Evolutionary conservation across 2,113 vertebrate species (phyloP).

Genomic region (Oophaga pumilio): DNA sequence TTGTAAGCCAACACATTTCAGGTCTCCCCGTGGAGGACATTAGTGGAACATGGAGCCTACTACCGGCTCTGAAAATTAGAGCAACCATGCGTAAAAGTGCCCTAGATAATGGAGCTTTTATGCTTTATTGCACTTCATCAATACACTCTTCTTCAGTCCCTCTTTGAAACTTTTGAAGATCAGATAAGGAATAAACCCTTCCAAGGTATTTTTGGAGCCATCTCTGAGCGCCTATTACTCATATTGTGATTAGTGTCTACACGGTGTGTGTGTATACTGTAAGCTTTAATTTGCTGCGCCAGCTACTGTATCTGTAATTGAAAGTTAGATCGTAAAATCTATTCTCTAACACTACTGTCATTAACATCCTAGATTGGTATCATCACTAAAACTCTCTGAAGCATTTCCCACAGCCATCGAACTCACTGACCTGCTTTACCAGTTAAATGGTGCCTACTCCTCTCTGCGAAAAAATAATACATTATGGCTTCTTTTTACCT

Average conservation of each 20-base stretch:
- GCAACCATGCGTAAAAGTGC: constrained; percentile 11
- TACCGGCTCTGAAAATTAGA: background rate
- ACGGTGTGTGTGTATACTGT: constrained; percentile 51
- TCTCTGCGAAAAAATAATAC: constrained; percentile 37
- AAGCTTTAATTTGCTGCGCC: constrained; percentile 56
- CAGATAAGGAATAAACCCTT: background rate
- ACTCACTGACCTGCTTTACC: constrained; percentile 55
- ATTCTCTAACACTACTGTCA: constrained; percentile 55
- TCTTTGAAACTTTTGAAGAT: background rate
- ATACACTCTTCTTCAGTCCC: background rate
- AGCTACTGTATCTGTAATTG: constrained; percentile 59
- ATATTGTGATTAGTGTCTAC: constrained; percentile 57
- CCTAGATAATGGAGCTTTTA: constrained; percentile 24
- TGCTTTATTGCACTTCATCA: background rate
- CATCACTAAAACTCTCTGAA: constrained; percentile 59
- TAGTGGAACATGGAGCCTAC: background rate
- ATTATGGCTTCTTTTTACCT: constrained; percentile 32
- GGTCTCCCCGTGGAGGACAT: constrained; percentile 14
- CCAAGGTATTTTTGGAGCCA: constrained; percentile 15
- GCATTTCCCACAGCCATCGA: constrained; percentile 56
- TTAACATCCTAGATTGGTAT: constrained; percentile 57
- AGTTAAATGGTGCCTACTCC: constrained; percentile 56
- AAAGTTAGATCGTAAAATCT: constrained; percentile 59
- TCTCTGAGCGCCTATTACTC: constrained; percentile 41
- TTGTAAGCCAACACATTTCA: background rate